These are phyloP conservation scores for Ericerus pela DNA, from an alignment of 1,140 invertebrate species.

Conservation along the genomic window DNA sequence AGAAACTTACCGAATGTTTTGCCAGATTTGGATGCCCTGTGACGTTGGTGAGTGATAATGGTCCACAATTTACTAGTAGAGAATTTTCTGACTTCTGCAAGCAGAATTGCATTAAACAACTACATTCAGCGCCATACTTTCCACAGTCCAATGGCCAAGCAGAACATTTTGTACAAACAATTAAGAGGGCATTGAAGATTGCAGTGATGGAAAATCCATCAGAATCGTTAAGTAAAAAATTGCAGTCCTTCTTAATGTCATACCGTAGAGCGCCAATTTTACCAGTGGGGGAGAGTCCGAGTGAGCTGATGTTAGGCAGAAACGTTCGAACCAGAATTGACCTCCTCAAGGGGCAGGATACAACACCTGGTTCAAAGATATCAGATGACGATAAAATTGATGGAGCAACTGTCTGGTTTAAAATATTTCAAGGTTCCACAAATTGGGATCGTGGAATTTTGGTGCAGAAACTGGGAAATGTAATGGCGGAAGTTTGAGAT, in stretches of 20 bases:
- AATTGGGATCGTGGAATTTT: too few relatives aligned
- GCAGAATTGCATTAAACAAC: constrained; percentile 22
- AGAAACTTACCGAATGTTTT: constrained; percentile 20
- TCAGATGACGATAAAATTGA: too few relatives aligned
- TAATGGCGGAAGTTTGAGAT: too few relatives aligned
- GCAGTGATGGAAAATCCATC: background rate
- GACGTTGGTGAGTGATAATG: constrained; percentile 25
- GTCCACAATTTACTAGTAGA: constrained; percentile 21
- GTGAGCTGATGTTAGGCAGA: constrained; percentile 16
- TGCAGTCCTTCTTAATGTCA: constrained; percentile 14
- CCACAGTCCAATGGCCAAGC: constrained; percentile 26
- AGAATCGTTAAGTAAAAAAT: background rate
- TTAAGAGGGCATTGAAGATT: constrained; percentile 27
- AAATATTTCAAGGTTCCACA: too few relatives aligned
- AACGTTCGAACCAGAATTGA: constrained; percentile 10
- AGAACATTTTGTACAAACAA: constrained; percentile 29
- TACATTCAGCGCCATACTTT: constrained; percentile 23
- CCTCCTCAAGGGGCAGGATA: too few relatives aligned
- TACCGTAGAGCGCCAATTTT: constrained; percentile 14
- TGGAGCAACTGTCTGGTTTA: too few relatives aligned
- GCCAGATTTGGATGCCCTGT: constrained; percentile 21
- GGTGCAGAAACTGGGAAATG: too few relatives aligned
- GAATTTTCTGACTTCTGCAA: constrained; percentile 23
- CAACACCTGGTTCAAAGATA: too few relatives aligned
- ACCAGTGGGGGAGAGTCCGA: constrained; percentile 13